Conservation (phyloP, 2,888 invertebrate species). For the Palloptera scutellata region DNA sequence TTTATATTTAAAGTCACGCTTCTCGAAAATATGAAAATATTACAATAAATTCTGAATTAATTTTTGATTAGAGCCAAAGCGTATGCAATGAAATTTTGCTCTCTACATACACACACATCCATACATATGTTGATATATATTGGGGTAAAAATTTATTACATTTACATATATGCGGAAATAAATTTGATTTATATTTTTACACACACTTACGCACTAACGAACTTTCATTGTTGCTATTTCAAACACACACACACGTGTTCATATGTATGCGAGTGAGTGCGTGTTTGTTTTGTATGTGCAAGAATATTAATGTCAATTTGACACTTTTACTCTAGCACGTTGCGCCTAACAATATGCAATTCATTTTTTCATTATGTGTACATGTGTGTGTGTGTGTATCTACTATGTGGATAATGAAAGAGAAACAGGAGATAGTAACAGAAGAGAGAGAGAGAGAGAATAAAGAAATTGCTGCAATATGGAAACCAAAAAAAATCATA, state of each 20-base stretch:
- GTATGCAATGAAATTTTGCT: constrained; percentile 20
- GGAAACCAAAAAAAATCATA: background rate
- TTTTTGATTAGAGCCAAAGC: constrained; percentile 30
- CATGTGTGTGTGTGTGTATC: background rate
- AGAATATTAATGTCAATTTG: constrained; percentile 48
- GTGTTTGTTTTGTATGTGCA: constrained; percentile 3
- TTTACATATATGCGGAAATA: constrained; percentile 26
- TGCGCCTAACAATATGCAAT: constrained; percentile 44
- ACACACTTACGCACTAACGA: constrained; percentile 47
- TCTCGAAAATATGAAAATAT: no score
- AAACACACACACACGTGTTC: constrained; percentile 19
- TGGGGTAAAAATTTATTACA: constrained; percentile 4
- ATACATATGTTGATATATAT: background rate
- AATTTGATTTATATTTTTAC: constrained; percentile 32
- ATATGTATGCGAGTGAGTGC: background rate
- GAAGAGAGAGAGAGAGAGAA: no score
- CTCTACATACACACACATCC: background rate
- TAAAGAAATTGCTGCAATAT: no score
- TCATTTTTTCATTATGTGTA: background rate
- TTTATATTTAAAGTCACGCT: no score
- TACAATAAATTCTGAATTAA: constrained; percentile 17
- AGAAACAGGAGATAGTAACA: no score
- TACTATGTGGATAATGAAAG: background rate
- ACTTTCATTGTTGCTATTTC: constrained; percentile 47
- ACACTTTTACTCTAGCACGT: constrained; percentile 38